Evolutionary conservation across 1,140 invertebrate genomes (phyloP).

Genomic region (Cotesia vestalis): DNA sequence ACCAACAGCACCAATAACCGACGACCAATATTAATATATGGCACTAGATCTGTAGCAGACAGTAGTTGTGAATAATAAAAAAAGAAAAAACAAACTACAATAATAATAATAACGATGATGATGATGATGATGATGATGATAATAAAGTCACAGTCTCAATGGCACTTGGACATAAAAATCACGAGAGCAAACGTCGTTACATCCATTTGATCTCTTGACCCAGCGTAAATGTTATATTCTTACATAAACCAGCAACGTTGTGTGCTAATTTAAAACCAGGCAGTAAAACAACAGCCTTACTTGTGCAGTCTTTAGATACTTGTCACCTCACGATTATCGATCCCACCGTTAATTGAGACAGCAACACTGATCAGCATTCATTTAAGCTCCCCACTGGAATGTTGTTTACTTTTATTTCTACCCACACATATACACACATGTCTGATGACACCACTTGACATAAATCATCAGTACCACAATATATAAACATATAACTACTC

Average conservation of each 20-base stretch:
- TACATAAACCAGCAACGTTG: neutral
- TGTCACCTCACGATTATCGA: slow-evolving; percentile 48
- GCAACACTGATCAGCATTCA: slow-evolving; percentile 42
- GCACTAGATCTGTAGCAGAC: too few relatives aligned
- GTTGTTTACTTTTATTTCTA: slow-evolving; percentile 35
- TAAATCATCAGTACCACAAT: too few relatives aligned
- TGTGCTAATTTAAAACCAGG: neutral
- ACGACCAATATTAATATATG: too few relatives aligned
- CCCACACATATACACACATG: slow-evolving; percentile 41
- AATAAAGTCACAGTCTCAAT: neutral
- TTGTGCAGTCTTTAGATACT: slow-evolving; percentile 10
- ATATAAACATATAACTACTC: too few relatives aligned
- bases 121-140: too few relatives aligned
- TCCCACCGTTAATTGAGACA: slow-evolving; percentile 47
- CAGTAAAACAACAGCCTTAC: neutral
- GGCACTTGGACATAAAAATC: neutral
- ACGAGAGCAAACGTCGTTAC: neutral
- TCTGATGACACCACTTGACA: neutral
- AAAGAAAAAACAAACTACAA: neutral
- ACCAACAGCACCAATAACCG: too few relatives aligned
- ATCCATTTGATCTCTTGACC: too few relatives aligned
- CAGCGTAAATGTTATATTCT: too few relatives aligned
- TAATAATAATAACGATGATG: too few relatives aligned
- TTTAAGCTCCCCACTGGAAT: slow-evolving; percentile 35
- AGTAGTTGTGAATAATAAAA: neutral